Percentiles rank a stretch among this genome's conserved stretches.
These are phyloP conservation scores for Lophius piscatorius DNA, from an alignment of 2,113 vertebrate species.

Conservation along the genomic window DNA sequence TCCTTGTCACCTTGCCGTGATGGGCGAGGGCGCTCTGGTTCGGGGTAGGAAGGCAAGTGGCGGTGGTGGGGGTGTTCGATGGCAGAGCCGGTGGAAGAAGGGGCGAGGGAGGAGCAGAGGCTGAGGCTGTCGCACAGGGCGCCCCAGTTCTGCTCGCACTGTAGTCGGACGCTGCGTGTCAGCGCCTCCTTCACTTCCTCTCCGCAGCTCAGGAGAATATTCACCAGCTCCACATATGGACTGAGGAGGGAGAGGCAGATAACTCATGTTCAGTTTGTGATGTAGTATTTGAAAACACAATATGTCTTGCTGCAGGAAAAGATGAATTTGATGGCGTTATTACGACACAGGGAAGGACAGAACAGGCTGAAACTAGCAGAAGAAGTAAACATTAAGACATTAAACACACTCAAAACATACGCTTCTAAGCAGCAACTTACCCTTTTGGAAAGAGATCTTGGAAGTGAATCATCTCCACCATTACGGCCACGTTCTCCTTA, in stretches of 20 bases:
- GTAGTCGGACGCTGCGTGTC: slow-evolving; percentile 88
- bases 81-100: slow-evolving; percentile 60
- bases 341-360: slow-evolving; percentile 30
- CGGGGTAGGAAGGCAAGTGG: slow-evolving; percentile 69
- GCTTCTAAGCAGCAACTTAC: slow-evolving; percentile 79
- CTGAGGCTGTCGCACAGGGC: slow-evolving; percentile 93
- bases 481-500: slow-evolving; percentile 93
- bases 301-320: slow-evolving; percentile 12
- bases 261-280: slow-evolving; percentile 29
- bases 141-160: slow-evolving; percentile 97
- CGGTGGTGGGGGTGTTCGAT: slow-evolving; percentile 65
- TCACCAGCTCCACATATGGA: slow-evolving; percentile 95
- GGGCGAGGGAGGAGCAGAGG: slow-evolving; percentile 85
- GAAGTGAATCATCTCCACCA: slow-evolving; percentile 99
- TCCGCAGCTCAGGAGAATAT: slow-evolving; percentile 92
- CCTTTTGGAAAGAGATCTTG: slow-evolving; percentile 96
- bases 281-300: no score
- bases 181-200: slow-evolving; percentile 95
- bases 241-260: slow-evolving; percentile 72
- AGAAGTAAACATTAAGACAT: slow-evolving; percentile 9
- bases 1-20: slow-evolving; percentile 83
- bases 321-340: slow-evolving; percentile 6
- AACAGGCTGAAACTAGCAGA: slow-evolving; percentile 5
- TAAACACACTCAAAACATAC: slow-evolving; percentile 1
- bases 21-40: slow-evolving; percentile 74